Evolutionary conservation across 2,888 invertebrate species (phyloP).

Genomic region (Metalampra italica): DNA sequence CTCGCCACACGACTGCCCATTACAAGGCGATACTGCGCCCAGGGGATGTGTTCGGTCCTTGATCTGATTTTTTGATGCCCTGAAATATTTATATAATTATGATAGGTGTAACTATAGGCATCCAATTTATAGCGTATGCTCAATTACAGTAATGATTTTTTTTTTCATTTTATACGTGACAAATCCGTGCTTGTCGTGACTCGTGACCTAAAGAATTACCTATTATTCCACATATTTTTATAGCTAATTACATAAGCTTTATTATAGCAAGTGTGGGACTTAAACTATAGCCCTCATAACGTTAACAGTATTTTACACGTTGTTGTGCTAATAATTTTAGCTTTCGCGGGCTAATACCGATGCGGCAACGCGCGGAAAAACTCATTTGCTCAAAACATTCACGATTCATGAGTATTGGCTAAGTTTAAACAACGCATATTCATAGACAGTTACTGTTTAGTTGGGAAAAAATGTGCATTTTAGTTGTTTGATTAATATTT

Average conservation of each 20-base stretch:
- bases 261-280: background rate
- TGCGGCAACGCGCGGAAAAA: slow-evolving; percentile 6
- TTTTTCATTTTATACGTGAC: slow-evolving; percentile 2
- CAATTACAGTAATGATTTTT: background rate
- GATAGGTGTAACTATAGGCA: background rate
- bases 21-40: background rate
- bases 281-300: background rate
- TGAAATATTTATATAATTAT: slow-evolving; percentile 3
- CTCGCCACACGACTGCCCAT: background rate
- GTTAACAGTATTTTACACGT: background rate
- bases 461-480: too few species aligned
- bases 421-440: too few species aligned
- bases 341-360: background rate
- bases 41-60: slow-evolving; percentile 5
- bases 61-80: slow-evolving; percentile 13
- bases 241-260: background rate
- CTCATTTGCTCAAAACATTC: slow-evolving; percentile 10
- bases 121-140: background rate
- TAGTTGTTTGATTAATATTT: too few species aligned
- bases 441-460: background rate
- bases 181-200: slow-evolving; percentile 7
- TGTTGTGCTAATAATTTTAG: background rate
- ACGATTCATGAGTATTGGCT: slow-evolving; percentile 7
- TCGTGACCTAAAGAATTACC: background rate
- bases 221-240: background rate